These are phyloP conservation scores for Centropristis striata DNA, from an alignment of 2,113 vertebrate genomes.

Conservation along the genomic window DNA sequence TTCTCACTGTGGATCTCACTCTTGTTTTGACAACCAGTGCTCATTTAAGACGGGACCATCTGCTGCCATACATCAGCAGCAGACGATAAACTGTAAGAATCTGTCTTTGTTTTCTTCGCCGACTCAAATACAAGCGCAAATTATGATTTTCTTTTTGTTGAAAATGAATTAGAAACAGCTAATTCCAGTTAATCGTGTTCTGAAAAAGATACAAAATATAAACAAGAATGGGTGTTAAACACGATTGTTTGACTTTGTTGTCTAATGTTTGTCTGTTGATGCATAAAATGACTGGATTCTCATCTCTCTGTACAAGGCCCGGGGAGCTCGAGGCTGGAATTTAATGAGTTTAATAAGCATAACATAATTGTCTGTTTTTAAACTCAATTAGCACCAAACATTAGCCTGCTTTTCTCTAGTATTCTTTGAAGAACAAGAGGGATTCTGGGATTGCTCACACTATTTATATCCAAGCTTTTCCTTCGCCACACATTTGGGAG, in stretches of 20 bases:
- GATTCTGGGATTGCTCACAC: neutral
- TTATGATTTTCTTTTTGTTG: neutral
- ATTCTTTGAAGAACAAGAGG: conserved; percentile 19
- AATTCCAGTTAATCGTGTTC: conserved; percentile 37
- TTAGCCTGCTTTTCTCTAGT: conserved; percentile 37
- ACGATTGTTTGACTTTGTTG: conserved; percentile 44
- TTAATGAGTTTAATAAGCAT: conserved; percentile 67
- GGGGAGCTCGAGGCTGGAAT: conserved; percentile 47
- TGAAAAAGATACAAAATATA: conserved; percentile 35
- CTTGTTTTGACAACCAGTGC: conserved; percentile 58
- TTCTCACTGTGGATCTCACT: conserved; percentile 44
- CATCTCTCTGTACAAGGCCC: conserved; percentile 34
- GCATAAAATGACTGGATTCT: conserved; percentile 54
- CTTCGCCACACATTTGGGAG: neutral
- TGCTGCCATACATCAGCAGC: conserved; percentile 39
- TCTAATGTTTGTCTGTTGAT: conserved; percentile 53
- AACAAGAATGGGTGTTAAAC: conserved; percentile 43
- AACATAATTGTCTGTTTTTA: conserved; percentile 60
- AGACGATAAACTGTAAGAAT: conserved; percentile 33
- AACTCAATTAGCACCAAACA: conserved; percentile 58
- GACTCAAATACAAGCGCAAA: neutral
- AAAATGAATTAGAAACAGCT: conserved; percentile 17
- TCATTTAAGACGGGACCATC: conserved; percentile 66
- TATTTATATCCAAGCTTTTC: conserved; percentile 15
- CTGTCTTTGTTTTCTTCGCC: conserved; percentile 24